phyloP scores from a whole-genome alignment of 1,140 invertebrate genomes.

The Anastrepha obliqua region DNA sequence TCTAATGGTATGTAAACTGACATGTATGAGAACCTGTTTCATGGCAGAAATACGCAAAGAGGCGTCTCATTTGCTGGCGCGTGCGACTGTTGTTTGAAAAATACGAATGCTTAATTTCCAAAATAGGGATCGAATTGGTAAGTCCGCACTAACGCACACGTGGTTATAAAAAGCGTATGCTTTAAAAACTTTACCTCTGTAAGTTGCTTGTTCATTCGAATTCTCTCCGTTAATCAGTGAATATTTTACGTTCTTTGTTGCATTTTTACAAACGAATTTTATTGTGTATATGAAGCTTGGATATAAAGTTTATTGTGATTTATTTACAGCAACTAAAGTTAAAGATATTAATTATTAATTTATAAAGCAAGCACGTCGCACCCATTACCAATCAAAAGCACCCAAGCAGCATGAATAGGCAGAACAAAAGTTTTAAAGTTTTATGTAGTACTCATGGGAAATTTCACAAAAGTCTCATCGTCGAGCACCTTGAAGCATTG shows the following conservation, averaged over 20 bases:
- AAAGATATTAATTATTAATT: background rate
- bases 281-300: background rate
- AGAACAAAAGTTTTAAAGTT: background rate
- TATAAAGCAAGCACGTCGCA: slow-evolving; percentile 11
- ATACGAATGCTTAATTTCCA: no score
- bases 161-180: no score
- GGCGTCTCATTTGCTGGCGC: no score
- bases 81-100: no score
- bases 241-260: background rate
- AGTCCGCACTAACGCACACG: no score
- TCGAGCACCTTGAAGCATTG: slow-evolving; percentile 81
- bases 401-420: slow-evolving; percentile 14
- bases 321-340: background rate
- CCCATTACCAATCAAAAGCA: background rate
- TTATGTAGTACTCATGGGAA: background rate
- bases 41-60: no score
- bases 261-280: background rate
- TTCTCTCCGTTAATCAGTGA: no score
- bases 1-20: no score
- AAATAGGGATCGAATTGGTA: no score
- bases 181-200: no score
- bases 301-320: background rate
- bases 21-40: no score
- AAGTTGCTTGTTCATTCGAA: background rate
- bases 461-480: slow-evolving; percentile 77